Conservation (phyloP, 2,113 vertebrate genomes). For the Alectura lathami region DNA sequence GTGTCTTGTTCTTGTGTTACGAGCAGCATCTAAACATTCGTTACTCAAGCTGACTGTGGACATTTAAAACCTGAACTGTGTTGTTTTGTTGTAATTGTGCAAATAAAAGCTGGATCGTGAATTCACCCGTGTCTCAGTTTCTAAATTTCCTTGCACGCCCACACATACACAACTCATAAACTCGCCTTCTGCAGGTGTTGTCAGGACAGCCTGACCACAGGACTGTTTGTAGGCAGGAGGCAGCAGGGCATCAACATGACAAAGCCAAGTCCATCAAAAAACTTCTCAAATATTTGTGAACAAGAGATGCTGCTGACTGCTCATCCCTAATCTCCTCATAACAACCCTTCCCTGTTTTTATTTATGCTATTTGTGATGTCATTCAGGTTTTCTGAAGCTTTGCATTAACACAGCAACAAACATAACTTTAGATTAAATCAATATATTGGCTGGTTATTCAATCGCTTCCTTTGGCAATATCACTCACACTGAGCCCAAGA, state of each 20-base stretch:
- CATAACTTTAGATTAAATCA: conserved; percentile 31
- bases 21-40: background rate
- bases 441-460: background rate
- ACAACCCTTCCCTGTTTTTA: background rate
- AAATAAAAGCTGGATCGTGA: background rate
- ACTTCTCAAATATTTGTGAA: background rate
- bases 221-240: background rate
- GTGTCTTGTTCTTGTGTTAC: background rate
- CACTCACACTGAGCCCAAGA: background rate
- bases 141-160: background rate
- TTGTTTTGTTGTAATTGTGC: background rate
- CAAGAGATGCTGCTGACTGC: background rate
- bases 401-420: background rate
- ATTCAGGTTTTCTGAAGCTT: background rate
- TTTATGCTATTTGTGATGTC: background rate
- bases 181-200: background rate
- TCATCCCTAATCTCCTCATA: background rate
- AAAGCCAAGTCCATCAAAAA: background rate
- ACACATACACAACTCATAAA: background rate
- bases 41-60: background rate
- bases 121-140: background rate
- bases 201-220: background rate
- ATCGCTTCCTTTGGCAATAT: conserved; percentile 14
- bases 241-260: background rate
- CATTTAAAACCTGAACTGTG: background rate